Percentiles rank a stretch among this genome's conserved stretches.
Conservation (phyloP, 2,888 invertebrate species). For the Malacosoma neustria region DNA sequence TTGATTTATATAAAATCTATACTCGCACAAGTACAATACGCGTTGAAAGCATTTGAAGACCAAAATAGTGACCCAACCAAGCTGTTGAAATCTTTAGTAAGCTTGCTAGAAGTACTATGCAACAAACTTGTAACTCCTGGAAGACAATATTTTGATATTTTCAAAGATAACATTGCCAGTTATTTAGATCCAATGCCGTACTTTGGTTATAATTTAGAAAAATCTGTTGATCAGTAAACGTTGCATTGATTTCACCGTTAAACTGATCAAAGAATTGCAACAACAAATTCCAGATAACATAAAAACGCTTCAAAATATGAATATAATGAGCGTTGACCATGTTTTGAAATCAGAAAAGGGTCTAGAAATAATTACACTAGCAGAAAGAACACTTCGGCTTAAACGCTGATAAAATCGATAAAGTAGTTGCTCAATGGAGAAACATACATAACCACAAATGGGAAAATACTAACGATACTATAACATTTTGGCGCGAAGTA, state of each 20-base stretch:
- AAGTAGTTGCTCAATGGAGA: constrained; percentile 13
- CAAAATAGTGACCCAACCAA: constrained; percentile 4
- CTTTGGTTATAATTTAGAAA: constrained; percentile 6
- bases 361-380: constrained; percentile 8
- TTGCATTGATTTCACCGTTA: constrained; percentile 5
- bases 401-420: constrained; percentile 11
- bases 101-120: constrained; percentile 13
- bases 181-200: constrained; percentile 9
- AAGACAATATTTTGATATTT: constrained; percentile 11
- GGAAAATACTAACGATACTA: constrained; percentile 9
- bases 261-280: constrained; percentile 6
- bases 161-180: constrained; percentile 6
- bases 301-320: too few relatives aligned
- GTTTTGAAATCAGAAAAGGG: constrained; percentile 1
- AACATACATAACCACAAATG: constrained; percentile 16
- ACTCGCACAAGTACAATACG: constrained; percentile 5
- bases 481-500: constrained; percentile 22
- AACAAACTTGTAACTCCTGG: constrained; percentile 12
- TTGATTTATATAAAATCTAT: constrained; percentile 2
- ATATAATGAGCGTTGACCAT: too few relatives aligned
- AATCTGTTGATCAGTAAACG: constrained; percentile 1
- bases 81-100: constrained; percentile 11
- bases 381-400: constrained; percentile 9
- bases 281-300: constrained; percentile 8
- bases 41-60: constrained; percentile 7